A percentile compares a stretch with the other conserved stretches of the same genome.
Evolutionary conservation across 2,797 vertebrate species (phyloP).

Genomic region (Lagorchestes hirsutus): DNA sequence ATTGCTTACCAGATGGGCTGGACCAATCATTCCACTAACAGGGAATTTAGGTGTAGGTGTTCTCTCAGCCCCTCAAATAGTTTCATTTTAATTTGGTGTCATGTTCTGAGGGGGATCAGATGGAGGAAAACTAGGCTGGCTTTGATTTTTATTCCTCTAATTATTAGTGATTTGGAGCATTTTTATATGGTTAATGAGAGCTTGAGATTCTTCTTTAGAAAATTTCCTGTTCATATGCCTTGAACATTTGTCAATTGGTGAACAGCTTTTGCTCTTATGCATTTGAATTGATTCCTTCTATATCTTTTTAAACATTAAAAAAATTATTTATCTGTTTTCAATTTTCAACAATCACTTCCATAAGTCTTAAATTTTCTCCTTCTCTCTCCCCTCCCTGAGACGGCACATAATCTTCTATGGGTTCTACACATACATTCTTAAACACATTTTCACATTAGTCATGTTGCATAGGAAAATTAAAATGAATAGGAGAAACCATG

Average conservation of each 20-base stretch:
- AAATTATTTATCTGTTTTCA: too few relatives aligned
- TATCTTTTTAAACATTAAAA: neutral
- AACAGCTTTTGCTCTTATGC: neutral
- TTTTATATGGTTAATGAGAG: neutral
- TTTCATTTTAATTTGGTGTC: neutral
- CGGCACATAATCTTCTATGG: too few relatives aligned
- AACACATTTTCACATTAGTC: too few relatives aligned
- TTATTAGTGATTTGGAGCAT: neutral
- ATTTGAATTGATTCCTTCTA: neutral
- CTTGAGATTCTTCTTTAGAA: neutral
- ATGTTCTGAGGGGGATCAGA: neutral
- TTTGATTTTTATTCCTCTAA: neutral
- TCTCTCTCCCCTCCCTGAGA: too few relatives aligned
- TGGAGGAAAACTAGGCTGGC: neutral
- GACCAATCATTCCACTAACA: too few relatives aligned
- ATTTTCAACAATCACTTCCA: too few relatives aligned
- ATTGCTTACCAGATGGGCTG: too few relatives aligned
- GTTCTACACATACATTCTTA: too few relatives aligned
- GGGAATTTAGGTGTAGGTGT: rapidly evolving
- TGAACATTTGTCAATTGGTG: neutral
- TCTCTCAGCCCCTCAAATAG: too few relatives aligned
- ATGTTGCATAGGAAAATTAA: too few relatives aligned
- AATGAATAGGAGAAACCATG: too few relatives aligned
- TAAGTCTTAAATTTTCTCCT: too few relatives aligned
- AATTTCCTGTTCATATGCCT: neutral